Base-by-base conservation (phyloP, 1,140 invertebrate species). In the Heliothis virescens region DNA sequence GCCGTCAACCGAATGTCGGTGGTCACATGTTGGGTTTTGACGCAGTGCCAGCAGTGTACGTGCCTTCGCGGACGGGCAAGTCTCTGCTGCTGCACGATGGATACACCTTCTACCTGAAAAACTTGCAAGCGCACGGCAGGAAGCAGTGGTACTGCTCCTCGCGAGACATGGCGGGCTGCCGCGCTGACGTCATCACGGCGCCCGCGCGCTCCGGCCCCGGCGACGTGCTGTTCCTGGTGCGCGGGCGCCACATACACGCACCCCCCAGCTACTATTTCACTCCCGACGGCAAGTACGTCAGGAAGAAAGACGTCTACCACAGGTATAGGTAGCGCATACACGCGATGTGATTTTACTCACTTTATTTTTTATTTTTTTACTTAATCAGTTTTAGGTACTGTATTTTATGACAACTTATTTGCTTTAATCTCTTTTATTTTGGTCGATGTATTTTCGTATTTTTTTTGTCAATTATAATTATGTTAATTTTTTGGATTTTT, bases 121-220 rank as follows among this genome's bases (percentile, higher is more conserved):
- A 94, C 74, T 76, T 92, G 15, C 93, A 93, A 77, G 91, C 93
- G 21, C 91, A 94, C 57, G 93, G 92, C 3, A 82, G 93, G 11
- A 94, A 94, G 87, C 93, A 94, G 84, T 94, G 93, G 93, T 94
- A 94, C 82, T 94, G 93, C 79, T 94, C 92, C 12, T 94, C 93
- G 4, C 79, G 93, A 3, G 92, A 93, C 76, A 94, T 93, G 91
- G 91, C 93, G 2, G 91, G 93, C 13, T 94, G 93, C 73, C 88
- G 91, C 3, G 93, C 93, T 74, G 93, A 94, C 86, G 91, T 94
- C 77, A 94, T 94, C 83, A 94, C 93, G 10, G 93, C 92, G 0
- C 93, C 93, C 3, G 86, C 88, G 3, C 76, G 53, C n/a, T 41
- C 73, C 11, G 91, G 90, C 1, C 73, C 72, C 18, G 92, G 93